Conservation (phyloP, 2,797 vertebrate genomes). For the Ceryle rudis region DNA sequence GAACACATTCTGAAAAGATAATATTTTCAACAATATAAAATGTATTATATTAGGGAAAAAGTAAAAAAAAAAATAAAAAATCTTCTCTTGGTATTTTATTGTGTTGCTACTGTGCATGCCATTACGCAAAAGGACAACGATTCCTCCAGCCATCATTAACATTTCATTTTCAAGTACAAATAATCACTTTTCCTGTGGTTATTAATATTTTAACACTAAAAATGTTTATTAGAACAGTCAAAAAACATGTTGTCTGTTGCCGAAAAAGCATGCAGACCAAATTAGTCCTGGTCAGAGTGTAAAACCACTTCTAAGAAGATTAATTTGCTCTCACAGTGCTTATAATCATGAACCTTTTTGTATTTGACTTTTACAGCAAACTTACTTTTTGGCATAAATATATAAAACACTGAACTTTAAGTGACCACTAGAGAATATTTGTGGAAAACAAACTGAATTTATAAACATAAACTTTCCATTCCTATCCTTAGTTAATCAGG, state of each 20-base stretch:
- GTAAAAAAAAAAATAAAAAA: not conserved
- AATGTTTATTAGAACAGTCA: constrained; percentile 12
- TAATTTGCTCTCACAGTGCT: not conserved
- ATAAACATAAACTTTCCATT: not conserved
- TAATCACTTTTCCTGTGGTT: not conserved
- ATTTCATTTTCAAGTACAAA: not conserved
- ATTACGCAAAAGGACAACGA: not conserved
- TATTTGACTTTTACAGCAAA: constrained; percentile 5
- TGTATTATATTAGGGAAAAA: not conserved
- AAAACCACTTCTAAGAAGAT: constrained; percentile 17
- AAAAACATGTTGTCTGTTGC: not conserved
- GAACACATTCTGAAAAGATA: not conserved
- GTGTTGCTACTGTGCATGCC: not conserved
- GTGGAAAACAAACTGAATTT: not conserved
- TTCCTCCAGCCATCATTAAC: not conserved
- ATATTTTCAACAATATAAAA: not conserved
- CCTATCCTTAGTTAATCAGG: not conserved
- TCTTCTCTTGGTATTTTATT: not conserved
- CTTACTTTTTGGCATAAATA: constrained; percentile 15
- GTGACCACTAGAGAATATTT: constrained; percentile 34
- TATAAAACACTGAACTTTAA: constrained; percentile 13
- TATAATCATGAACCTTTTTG: not conserved
- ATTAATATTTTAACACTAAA: constrained; percentile 16
- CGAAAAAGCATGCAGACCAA: not conserved
- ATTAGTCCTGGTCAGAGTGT: not conserved